phyloP scores from a whole-genome alignment of 2,113 vertebrate species.

The Poecile atricapillus region DNA sequence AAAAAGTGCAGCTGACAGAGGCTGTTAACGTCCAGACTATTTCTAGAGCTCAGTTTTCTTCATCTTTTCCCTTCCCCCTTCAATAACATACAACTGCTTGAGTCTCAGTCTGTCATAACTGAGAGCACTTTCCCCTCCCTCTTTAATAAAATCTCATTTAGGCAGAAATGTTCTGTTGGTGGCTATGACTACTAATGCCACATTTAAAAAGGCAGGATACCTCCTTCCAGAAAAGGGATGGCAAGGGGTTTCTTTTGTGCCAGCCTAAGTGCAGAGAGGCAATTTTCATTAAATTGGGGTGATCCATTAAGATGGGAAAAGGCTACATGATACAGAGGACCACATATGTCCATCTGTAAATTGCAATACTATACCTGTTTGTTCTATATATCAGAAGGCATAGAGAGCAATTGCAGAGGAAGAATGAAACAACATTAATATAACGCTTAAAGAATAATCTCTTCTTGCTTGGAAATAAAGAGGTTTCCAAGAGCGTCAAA shows the following conservation, averaged over 20 bases:
- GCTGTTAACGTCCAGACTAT: background rate
- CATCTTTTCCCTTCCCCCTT: background rate
- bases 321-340: background rate
- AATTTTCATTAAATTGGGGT: background rate
- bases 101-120: background rate
- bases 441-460: background rate
- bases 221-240: background rate
- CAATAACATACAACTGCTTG: background rate
- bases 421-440: background rate
- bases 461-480: background rate
- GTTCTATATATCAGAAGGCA: background rate
- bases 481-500: background rate
- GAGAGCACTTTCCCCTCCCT: background rate
- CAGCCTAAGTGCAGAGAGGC: background rate
- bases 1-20: background rate
- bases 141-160: background rate
- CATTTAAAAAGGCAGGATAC: background rate
- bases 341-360: background rate
- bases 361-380: background rate
- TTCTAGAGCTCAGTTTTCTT: background rate
- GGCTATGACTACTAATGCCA: background rate
- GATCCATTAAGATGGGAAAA: background rate
- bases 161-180: fast-evolving
- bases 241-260: background rate
- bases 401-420: background rate